These are phyloP conservation scores for Sicus ferrugineus DNA, from an alignment of 2,888 invertebrate genomes.

Conservation along the genomic window DNA sequence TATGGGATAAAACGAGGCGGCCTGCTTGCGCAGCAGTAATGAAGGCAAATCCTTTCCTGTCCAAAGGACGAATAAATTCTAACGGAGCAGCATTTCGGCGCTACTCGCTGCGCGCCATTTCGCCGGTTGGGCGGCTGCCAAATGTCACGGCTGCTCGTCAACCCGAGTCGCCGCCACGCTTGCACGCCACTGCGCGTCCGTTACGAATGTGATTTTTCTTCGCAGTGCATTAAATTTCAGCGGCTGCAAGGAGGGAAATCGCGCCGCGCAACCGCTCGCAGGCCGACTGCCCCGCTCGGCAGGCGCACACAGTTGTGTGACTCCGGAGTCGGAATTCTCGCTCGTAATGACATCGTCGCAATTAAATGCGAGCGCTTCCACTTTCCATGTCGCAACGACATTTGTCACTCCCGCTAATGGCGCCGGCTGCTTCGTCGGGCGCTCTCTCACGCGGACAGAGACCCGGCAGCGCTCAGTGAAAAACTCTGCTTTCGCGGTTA, in stretches of 20 bases:
- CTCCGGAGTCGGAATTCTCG: constrained; percentile 17
- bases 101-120: not conserved
- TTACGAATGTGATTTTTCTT: constrained; percentile 25
- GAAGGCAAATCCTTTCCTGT: constrained; percentile 27
- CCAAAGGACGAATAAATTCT: constrained; percentile 22
- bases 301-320: constrained; percentile 17
- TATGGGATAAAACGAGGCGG: too few species aligned
- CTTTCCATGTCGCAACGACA: constrained; percentile 35
- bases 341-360: constrained; percentile 33
- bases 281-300: not conserved
- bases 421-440: not conserved
- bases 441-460: too few species aligned
- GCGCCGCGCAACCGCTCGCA: not conserved
- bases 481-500: constrained; percentile 35
- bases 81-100: constrained; percentile 11
- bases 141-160: not conserved
- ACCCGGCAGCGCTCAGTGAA: too few species aligned
- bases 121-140: constrained; percentile 24
- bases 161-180: not conserved
- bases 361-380: constrained; percentile 38
- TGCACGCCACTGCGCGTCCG: not conserved
- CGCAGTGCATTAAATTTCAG: constrained; percentile 25
- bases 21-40: constrained; percentile 7
- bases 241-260: constrained; percentile 9
- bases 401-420: constrained; percentile 9